A percentile compares a stretch with the other conserved stretches of the same genome.
Conservation (phyloP, 1,140 invertebrate species). For the Amphibalanus amphitrite region DNA sequence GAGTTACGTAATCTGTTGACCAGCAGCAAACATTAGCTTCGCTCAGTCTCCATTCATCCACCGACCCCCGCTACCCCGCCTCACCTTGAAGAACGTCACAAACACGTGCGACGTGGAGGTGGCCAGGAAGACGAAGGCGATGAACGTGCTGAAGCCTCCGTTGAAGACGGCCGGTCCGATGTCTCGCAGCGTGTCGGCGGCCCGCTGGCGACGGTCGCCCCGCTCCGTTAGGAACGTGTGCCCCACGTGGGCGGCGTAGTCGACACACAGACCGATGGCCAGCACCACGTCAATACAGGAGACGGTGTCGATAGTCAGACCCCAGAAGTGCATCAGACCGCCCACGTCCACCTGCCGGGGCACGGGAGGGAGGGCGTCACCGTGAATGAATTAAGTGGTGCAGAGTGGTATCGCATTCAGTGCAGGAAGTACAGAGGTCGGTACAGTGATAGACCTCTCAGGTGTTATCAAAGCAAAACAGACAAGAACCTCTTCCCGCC, state of each 20-base stretch:
- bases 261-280: slow-evolving; percentile 70
- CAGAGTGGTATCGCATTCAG: no score
- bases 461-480: no score
- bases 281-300: slow-evolving; percentile 66
- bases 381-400: no score
- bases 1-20: no score
- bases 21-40: no score
- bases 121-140: slow-evolving; percentile 51
- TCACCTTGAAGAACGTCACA: slow-evolving; percentile 54
- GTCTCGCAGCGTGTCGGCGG: slow-evolving; percentile 46
- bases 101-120: slow-evolving; percentile 61
- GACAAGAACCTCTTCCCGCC: no score
- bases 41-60: no score
- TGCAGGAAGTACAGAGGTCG: no score
- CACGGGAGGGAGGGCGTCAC: no score
- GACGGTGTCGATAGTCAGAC: slow-evolving; percentile 64
- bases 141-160: slow-evolving; percentile 58
- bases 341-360: slow-evolving; percentile 50
- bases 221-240: slow-evolving; percentile 21
- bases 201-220: slow-evolving; percentile 39
- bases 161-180: slow-evolving; percentile 63
- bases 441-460: no score
- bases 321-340: slow-evolving; percentile 66
- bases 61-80: no score
- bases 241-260: slow-evolving; percentile 77